Base-by-base conservation (phyloP, 2,113 vertebrate genomes). In the Myodes glareolus region DNA sequence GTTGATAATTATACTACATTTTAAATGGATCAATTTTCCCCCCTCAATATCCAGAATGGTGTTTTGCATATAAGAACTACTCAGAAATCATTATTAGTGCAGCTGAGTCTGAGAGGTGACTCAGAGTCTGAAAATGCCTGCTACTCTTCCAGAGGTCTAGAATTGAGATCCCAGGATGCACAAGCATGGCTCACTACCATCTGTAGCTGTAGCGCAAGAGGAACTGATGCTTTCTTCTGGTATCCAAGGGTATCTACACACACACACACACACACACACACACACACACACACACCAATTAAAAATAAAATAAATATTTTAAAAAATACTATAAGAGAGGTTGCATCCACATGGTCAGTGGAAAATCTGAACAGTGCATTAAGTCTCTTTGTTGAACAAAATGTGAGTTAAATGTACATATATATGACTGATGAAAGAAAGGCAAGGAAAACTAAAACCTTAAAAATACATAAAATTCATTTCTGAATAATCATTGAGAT, bases 361-460 rank as follows among this genome's bases (percentile, higher is more conserved):
- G 47, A 65, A 93, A 90, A 75, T 72, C n/a, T 63, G 2, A 42
- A 45, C 27, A 92, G 61, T 73, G 14, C 10, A 75, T 42, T 86
- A 1, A 93, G 7, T 68, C 92, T 39, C 90, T 52, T 72, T 12
- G 88, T 4, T 73, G 12, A 85, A 61, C 90, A 88, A 81, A 47
- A 52, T 81, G 1, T 94, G 52, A 88, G 33, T 45, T 73, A 52
- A 81, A 90, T 0, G 7, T 0, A 23, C 73, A 14, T 29, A 3
- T 67, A 31, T 75, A 3, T 73, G 70, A 77, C 12, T 13, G 58
- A 94, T 67, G 21, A 85, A 93, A 92, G 13, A 5, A 61, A 89
- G 65, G 6, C 31, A 80, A 52, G 78, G 33, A 45, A 47, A 90
- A 86, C 86, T 78, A 94, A 70, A 70, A n/a, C 90, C 88, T 92